Conservation (phyloP, 2,888 invertebrate genomes). For the Microdon myrmicae region DNA sequence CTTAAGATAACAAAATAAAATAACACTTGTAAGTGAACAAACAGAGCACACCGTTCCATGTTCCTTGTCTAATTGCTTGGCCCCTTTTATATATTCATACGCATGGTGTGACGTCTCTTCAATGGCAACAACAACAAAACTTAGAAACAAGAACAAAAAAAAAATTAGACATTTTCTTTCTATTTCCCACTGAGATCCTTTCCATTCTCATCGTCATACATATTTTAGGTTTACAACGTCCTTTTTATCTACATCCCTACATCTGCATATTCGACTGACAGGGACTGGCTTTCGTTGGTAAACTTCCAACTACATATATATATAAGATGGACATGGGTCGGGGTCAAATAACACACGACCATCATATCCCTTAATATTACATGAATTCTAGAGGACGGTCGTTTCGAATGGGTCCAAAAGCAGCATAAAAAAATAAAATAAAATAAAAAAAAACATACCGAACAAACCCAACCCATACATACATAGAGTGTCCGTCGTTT, state of each 20-base stretch:
- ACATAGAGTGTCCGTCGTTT: background rate
- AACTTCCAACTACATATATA: conserved; percentile 19
- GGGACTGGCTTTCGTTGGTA: conserved; percentile 29
- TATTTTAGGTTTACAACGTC: conserved; percentile 47
- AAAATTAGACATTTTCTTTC: conserved; percentile 37
- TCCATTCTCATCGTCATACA: conserved; percentile 36
- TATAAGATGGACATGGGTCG: conserved; percentile 50
- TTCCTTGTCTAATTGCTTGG: conserved; percentile 40
- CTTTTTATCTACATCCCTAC: conserved; percentile 50
- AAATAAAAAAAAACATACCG: too few species aligned
- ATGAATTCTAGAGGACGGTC: conserved; percentile 49
- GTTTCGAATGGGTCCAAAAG: too few species aligned
- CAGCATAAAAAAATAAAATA: too few species aligned
- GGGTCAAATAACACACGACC: conserved; percentile 53
- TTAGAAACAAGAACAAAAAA: conserved; percentile 11
- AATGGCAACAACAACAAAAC: background rate
- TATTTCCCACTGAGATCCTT: conserved; percentile 25
- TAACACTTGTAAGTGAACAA: conserved; percentile 18
- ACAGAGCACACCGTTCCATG: conserved; percentile 22
- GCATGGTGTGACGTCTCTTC: background rate
- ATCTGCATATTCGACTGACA: conserved; percentile 48
- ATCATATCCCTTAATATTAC: conserved; percentile 51
- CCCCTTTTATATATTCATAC: conserved; percentile 14
- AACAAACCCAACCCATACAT: too few species aligned
- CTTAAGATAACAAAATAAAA: too few species aligned